Evolutionary conservation across 53 echinoderm and acorn worm genomes (phyloP).

Genomic region (Crossaster papposus): DNA sequence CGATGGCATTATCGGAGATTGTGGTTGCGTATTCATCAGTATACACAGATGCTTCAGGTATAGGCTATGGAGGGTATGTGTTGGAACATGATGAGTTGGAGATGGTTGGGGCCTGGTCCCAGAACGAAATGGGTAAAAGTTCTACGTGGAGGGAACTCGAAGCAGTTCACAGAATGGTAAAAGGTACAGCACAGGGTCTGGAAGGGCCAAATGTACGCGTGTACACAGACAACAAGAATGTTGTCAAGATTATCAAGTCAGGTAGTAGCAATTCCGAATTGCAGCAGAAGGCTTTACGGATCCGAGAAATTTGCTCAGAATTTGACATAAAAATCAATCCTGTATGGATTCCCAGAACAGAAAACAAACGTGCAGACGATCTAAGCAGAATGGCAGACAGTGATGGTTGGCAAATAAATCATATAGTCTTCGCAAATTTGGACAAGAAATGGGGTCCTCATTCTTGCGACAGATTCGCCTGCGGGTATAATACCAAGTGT

Average conservation of each 20-base stretch:
- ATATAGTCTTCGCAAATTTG: conserved; percentile 1
- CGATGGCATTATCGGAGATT: not conserved
- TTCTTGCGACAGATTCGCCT: conserved; percentile 36
- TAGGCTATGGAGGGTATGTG: conserved; percentile 35
- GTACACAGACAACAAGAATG: conserved; percentile 49
- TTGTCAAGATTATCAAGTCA: conserved; percentile 23
- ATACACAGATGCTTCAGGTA: conserved; percentile 36
- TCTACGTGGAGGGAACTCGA: too few relatives aligned
- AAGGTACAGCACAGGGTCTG: not conserved
- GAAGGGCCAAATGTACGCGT: too few relatives aligned
- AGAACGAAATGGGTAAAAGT: conserved; percentile 34
- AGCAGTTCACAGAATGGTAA: too few relatives aligned
- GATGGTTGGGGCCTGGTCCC: conserved; percentile 19
- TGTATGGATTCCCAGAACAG: conserved; percentile 56
- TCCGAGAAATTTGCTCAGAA: too few relatives aligned
- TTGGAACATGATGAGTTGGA: conserved; percentile 22
- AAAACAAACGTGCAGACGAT: conserved; percentile 17
- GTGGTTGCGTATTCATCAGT: not conserved
- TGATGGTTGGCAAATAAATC: conserved; percentile 40
- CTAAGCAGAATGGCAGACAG: conserved; percentile 32
- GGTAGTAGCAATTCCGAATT: conserved; percentile 34
- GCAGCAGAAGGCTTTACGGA: too few relatives aligned
- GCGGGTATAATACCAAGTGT: too few relatives aligned
- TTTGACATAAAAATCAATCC: conserved; percentile 11
- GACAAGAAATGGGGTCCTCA: conserved; percentile 40